phyloP scores from a whole-genome alignment of 2,888 invertebrate genomes.

The Lochmaea crataegi region DNA sequence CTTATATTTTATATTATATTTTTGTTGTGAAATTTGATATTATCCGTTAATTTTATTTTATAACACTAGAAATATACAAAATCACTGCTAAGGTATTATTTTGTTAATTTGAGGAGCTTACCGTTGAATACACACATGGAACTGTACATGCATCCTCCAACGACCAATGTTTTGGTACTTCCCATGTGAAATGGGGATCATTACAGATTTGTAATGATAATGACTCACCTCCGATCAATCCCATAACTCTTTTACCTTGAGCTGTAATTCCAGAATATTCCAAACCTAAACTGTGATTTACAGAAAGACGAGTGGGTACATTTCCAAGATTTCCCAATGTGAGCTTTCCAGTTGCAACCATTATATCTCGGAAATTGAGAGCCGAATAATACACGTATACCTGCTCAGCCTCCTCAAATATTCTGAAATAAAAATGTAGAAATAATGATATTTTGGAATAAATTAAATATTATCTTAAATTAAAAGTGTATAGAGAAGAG shows the following conservation, averaged over 20 bases:
- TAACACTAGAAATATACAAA: too few relatives aligned
- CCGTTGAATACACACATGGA: slow-evolving; percentile 71
- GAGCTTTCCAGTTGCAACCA: slow-evolving; percentile 92
- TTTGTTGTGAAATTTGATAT: too few relatives aligned
- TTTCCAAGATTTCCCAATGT: too few relatives aligned
- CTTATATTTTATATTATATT: too few relatives aligned
- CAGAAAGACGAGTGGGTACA: too few relatives aligned
- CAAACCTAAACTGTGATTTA: slow-evolving; percentile 66
- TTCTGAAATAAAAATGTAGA: too few relatives aligned
- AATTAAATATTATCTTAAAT: too few relatives aligned
- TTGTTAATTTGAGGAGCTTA: slow-evolving; percentile 11
- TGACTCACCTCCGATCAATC: slow-evolving; percentile 67
- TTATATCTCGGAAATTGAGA: slow-evolving; percentile 94
- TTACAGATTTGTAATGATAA: slow-evolving; percentile 69
- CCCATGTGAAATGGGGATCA: slow-evolving; percentile 65
- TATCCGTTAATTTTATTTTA: too few relatives aligned
- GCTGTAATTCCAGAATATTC: slow-evolving; percentile 71
- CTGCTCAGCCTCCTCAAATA: too few relatives aligned
- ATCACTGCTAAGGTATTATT: too few relatives aligned
- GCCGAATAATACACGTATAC: slow-evolving; percentile 73
- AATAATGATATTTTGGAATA: too few relatives aligned
- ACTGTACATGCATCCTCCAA: slow-evolving; percentile 72
- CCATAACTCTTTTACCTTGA: slow-evolving; percentile 59
- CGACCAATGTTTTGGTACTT: slow-evolving; percentile 69
- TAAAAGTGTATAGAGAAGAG: too few relatives aligned